Conservation (phyloP, 1,140 invertebrate species). For the Luehdorfia chinensis region DNA sequence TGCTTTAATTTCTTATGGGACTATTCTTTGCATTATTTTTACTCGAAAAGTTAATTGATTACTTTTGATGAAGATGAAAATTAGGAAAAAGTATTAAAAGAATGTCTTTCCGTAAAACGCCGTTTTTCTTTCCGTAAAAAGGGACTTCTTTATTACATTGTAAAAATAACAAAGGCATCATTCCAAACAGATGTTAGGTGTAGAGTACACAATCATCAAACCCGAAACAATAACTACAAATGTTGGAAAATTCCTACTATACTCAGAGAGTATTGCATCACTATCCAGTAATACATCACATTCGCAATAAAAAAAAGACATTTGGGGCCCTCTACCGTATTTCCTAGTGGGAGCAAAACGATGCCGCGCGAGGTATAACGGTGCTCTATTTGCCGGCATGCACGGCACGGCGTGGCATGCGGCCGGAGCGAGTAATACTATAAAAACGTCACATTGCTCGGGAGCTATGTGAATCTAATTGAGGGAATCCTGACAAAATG, state of each 20-base stretch:
- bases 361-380: constrained; percentile 9
- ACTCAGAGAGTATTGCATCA: background rate
- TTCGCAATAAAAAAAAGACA: constrained; percentile 9
- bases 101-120: too few relatives aligned
- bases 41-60: too few relatives aligned
- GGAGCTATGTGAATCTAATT: constrained; percentile 7
- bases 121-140: too few relatives aligned
- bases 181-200: too few relatives aligned
- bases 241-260: constrained; percentile 2
- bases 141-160: too few relatives aligned
- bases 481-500: constrained; percentile 2
- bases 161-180: too few relatives aligned
- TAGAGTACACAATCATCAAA: too few relatives aligned
- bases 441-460: background rate
- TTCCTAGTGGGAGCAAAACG: constrained; percentile 12
- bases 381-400: constrained; percentile 2
- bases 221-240: background rate
- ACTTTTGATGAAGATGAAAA: too few relatives aligned
- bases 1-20: too few relatives aligned
- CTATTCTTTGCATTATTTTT: too few relatives aligned
- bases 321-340: constrained; percentile 1
- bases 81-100: too few relatives aligned
- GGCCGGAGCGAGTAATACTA: background rate
- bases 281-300: constrained; percentile 1
- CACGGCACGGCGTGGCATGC: background rate